Percentiles rank a stretch among this genome's conserved stretches.
Conservation (phyloP, 2,888 invertebrate genomes). For the Venusia cambrica region DNA sequence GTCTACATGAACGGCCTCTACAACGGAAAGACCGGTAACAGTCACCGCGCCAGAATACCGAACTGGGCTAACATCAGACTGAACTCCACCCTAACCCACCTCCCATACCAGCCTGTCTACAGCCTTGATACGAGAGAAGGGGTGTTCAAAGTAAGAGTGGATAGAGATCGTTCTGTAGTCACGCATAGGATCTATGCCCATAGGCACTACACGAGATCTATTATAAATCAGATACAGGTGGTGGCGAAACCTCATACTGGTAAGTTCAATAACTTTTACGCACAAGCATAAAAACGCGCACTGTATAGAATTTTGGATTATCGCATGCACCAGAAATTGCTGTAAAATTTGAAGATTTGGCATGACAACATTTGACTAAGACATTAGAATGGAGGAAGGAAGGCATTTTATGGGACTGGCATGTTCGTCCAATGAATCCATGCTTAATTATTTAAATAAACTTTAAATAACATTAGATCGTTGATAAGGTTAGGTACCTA, state of each 20-base stretch:
- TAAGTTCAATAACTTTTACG: constrained; percentile 6
- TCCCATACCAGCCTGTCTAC: constrained; percentile 61
- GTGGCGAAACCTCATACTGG: constrained; percentile 61
- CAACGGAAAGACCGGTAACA: constrained; percentile 77
- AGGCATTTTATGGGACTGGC: too few species aligned
- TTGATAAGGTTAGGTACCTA: too few species aligned
- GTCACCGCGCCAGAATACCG: constrained; percentile 82
- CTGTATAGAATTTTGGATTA: too few species aligned
- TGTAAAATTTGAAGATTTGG: too few species aligned
- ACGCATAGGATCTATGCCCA: constrained; percentile 74
- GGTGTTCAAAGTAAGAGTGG: constrained; percentile 68
- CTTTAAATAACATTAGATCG: too few species aligned
- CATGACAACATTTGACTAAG: too few species aligned
- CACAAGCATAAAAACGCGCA: too few species aligned
- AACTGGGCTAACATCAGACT: constrained; percentile 79
- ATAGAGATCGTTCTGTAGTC: constrained; percentile 68
- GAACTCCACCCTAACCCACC: constrained; percentile 64
- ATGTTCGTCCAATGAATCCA: too few species aligned
- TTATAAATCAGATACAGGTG: constrained; percentile 73
- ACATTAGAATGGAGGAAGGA: too few species aligned
- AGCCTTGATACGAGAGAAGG: constrained; percentile 70
- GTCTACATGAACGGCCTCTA: constrained; percentile 83
- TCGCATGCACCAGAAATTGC: too few species aligned
- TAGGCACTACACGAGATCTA: constrained; percentile 69
- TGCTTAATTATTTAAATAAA: too few species aligned